Evolutionary conservation across 2,888 invertebrate genomes (phyloP).

Genomic region (Gari tellinella): DNA sequence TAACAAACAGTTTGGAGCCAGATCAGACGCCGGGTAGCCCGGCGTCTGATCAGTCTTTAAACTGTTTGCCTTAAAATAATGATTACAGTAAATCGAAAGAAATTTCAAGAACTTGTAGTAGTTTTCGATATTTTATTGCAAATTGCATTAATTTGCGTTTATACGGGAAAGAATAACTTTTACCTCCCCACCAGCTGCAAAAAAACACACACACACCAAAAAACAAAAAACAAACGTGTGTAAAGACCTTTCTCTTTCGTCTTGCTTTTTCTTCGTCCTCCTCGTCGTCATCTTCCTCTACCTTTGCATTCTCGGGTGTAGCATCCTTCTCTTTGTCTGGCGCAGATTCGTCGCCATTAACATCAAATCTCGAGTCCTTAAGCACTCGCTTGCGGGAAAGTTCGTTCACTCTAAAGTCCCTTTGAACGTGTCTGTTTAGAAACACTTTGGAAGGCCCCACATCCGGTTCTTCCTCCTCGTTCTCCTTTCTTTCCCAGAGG

Average conservation of each 20-base stretch:
- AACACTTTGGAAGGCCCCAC: conserved; percentile 43
- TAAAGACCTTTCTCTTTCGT: conserved; percentile 9
- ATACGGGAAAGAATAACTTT: too few relatives aligned
- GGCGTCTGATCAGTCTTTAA: too few relatives aligned
- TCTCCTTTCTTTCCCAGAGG: conserved; percentile 47
- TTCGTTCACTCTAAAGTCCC: conserved; percentile 54
- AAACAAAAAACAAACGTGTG: neutral
- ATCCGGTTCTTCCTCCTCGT: conserved; percentile 40
- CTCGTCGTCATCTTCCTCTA: conserved; percentile 28
- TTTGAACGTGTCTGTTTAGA: conserved; percentile 41
- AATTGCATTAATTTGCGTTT: too few relatives aligned
- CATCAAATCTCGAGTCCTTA: conserved; percentile 15
- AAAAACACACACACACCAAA: too few relatives aligned
- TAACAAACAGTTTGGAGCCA: too few relatives aligned
- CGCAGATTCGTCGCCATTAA: conserved; percentile 12
- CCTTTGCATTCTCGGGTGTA: neutral
- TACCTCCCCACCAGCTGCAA: too few relatives aligned
- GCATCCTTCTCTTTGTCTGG: conserved; percentile 1
- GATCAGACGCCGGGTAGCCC: too few relatives aligned
- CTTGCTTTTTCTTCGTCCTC: conserved; percentile 34
- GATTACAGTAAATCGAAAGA: too few relatives aligned
- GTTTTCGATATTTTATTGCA: too few relatives aligned
- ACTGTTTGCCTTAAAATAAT: too few relatives aligned
- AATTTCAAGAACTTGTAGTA: too few relatives aligned
- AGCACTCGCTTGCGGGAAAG: conserved; percentile 44